A percentile compares a stretch with the other conserved stretches of the same genome.
phyloP scores from a whole-genome alignment of 2,113 vertebrate species.

The Bombycilla garrulus region DNA sequence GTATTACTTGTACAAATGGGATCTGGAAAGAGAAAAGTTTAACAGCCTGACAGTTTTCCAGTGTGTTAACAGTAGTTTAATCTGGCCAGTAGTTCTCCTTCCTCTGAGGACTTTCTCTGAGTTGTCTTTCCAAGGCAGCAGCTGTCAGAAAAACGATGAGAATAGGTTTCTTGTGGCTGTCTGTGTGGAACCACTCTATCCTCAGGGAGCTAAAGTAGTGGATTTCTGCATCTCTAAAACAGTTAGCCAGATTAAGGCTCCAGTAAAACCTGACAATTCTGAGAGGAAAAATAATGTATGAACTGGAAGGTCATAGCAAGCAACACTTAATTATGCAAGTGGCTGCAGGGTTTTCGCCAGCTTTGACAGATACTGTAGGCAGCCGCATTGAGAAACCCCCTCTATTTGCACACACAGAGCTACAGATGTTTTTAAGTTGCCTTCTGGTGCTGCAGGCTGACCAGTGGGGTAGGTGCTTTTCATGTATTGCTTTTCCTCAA shows the following conservation, averaged over 20 bases:
- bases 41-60: neutral
- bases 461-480: neutral
- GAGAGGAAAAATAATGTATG: neutral
- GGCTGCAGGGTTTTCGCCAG: neutral
- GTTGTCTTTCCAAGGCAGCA: slow-evolving; percentile 30
- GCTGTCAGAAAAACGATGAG: slow-evolving; percentile 50
- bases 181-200: slow-evolving; percentile 31
- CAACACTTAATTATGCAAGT: neutral
- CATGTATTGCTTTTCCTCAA: neutral
- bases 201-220: neutral
- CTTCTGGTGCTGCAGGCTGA: neutral
- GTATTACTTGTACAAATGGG: neutral
- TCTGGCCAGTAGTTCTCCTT: neutral
- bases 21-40: neutral
- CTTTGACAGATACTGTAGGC: neutral
- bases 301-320: neutral
- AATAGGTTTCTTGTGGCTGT: slow-evolving; percentile 48
- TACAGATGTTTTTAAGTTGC: neutral
- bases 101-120: neutral
- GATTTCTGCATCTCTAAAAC: neutral
- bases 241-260: neutral
- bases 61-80: neutral
- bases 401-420: neutral
- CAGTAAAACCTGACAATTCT: neutral
- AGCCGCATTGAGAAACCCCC: neutral